Conservation (phyloP, 2,113 vertebrate species). For the Crotalus helleri region DNA sequence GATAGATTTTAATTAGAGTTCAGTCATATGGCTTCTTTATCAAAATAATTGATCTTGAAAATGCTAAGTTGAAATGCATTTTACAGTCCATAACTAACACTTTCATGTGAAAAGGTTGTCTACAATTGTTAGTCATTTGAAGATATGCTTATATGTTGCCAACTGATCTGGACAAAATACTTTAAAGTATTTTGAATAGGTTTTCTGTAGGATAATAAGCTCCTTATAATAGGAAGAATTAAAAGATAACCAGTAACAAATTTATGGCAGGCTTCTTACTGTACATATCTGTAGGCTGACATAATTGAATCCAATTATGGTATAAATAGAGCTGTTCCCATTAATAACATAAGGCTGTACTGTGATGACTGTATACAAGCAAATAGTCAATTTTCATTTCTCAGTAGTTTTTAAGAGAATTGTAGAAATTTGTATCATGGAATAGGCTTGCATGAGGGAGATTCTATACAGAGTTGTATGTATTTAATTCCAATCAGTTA, state of each 20-base stretch:
- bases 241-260: background rate
- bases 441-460: background rate
- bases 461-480: background rate
- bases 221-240: background rate
- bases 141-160: background rate
- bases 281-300: background rate
- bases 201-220: background rate
- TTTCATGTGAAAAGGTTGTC: background rate
- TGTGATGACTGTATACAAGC: background rate
- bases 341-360: background rate
- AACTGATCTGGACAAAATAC: background rate
- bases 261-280: background rate
- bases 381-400: background rate
- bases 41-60: background rate
- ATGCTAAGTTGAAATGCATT: background rate
- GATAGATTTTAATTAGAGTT: background rate
- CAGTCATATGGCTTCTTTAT: background rate
- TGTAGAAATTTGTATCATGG: background rate
- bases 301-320: background rate
- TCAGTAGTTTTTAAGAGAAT: background rate
- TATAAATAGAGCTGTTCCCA: background rate
- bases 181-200: background rate
- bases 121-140: background rate
- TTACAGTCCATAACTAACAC: background rate
- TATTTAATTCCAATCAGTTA: background rate